These are phyloP conservation scores for Melanotus villosus DNA, from an alignment of 2,888 invertebrate genomes.

Conservation along the genomic window DNA sequence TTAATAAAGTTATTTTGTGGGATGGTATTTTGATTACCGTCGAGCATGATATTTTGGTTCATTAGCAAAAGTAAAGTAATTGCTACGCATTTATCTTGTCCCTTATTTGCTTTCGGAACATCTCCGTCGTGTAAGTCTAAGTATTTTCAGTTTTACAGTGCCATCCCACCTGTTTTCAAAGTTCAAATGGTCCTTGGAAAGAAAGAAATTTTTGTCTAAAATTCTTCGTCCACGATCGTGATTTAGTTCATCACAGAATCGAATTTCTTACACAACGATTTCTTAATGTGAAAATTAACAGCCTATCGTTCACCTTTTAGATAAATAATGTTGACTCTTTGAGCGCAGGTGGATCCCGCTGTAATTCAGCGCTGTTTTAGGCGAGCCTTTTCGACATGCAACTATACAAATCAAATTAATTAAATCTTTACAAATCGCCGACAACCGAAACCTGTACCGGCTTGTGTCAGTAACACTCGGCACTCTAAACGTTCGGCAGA, in stretches of 20 bases:
- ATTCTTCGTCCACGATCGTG: too few species aligned
- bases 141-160: too few species aligned
- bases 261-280: conserved; percentile 5
- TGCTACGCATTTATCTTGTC: conserved; percentile 25
- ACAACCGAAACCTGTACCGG: conserved; percentile 44
- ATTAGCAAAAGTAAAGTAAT: conserved; percentile 41
- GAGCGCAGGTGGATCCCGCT: neutral
- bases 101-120: neutral
- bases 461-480: conserved; percentile 37
- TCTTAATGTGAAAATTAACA: conserved; percentile 17
- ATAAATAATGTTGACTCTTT: conserved; percentile 19
- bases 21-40: conserved; percentile 38
- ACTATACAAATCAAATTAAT: conserved; percentile 50
- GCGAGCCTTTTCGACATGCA: conserved; percentile 32
- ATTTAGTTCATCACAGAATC: too few species aligned
- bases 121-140: too few species aligned
- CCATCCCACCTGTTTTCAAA: conserved; percentile 9
- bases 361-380: conserved; percentile 25
- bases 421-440: conserved; percentile 50
- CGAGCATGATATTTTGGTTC: conserved; percentile 35
- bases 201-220: too few species aligned
- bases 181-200: neutral
- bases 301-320: conserved; percentile 18
- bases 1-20: conserved; percentile 46
- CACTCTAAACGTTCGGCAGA: conserved; percentile 42